Percentiles rank a stretch among this genome's conserved stretches.
Conservation (phyloP, 2,113 vertebrate species). For the Opisthocomus hoazin region DNA sequence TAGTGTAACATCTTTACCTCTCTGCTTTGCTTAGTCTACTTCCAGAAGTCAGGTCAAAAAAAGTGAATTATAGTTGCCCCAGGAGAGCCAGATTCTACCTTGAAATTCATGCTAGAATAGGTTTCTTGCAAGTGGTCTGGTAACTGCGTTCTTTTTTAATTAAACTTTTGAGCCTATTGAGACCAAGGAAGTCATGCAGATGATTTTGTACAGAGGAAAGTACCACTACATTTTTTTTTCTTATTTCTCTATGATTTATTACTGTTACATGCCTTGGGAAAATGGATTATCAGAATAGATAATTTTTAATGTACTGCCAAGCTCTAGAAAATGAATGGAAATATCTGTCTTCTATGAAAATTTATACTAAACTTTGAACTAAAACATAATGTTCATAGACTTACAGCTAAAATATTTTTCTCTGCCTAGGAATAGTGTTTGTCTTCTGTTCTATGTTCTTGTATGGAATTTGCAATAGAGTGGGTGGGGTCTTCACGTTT, state of each 20-base stretch:
- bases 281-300: neutral
- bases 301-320: neutral
- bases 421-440: neutral
- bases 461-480: neutral
- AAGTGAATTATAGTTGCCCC: neutral
- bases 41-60: neutral
- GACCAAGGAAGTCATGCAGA: neutral
- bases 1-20: neutral
- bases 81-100: neutral
- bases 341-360: neutral
- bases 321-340: neutral
- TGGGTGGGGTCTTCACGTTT: neutral
- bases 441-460: neutral
- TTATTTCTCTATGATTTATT: neutral
- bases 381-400: neutral
- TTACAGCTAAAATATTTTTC: neutral
- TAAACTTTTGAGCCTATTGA: neutral
- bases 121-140: neutral
- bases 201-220: neutral
- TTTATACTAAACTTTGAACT: neutral
- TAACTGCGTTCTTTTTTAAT: neutral
- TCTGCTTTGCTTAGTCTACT: neutral
- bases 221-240: neutral
- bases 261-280: neutral
- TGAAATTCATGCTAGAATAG: neutral